A percentile compares a stretch with the other conserved stretches of the same genome.
These are phyloP conservation scores for Zaprionus ornatus DNA, from an alignment of 1,140 invertebrate species.

Conservation along the genomic window DNA sequence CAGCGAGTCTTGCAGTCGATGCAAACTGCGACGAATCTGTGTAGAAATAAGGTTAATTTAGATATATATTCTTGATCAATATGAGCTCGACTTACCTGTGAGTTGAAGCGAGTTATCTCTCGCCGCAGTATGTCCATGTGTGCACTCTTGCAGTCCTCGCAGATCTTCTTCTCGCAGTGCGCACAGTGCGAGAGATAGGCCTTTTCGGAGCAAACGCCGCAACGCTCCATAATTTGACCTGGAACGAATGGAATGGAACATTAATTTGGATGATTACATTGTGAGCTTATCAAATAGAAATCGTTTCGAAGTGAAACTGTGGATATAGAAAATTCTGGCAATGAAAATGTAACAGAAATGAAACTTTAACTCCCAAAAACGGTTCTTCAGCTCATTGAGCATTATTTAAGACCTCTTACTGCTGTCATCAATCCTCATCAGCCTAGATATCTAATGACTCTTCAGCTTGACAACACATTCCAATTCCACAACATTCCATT, in stretches of 20 bases:
- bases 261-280: neutral
- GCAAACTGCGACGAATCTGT: constrained; percentile 91
- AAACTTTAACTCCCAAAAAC: neutral
- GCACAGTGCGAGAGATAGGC: constrained; percentile 94
- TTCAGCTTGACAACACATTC: neutral
- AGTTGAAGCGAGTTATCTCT: constrained; percentile 97
- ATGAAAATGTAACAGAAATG: neutral
- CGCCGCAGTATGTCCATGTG: constrained; percentile 97
- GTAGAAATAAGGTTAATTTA: neutral
- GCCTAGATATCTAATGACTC: neutral
- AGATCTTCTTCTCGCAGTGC: constrained; percentile 97
- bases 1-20: constrained; percentile 93
- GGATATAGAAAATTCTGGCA: neutral
- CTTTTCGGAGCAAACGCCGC: constrained; percentile 97
- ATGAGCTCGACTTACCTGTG: constrained; percentile 88
- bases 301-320: neutral
- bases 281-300: neutral
- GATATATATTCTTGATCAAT: neutral
- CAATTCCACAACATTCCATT: constrained; percentile 23
- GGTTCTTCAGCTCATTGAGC: neutral
- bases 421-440: neutral
- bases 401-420: neutral
- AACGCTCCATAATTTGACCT: constrained; percentile 92
- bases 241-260: constrained; percentile 30
- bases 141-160: constrained; percentile 95